Percentiles rank a stretch among this genome's conserved stretches.
These are phyloP conservation scores for Zapus hudsonius DNA, from an alignment of 2,113 vertebrate genomes.

Conservation along the genomic window DNA sequence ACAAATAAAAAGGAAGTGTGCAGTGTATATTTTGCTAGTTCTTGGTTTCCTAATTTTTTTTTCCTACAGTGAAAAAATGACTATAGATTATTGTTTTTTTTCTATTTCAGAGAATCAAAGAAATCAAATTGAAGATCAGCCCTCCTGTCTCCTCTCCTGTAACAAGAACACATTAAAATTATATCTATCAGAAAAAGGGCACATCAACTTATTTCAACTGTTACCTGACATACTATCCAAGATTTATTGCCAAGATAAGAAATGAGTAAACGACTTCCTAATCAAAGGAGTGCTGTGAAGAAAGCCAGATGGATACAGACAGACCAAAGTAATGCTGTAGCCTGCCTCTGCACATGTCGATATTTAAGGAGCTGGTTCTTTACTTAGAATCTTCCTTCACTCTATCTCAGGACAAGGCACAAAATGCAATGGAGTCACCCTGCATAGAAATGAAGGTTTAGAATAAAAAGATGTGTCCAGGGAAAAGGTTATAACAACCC, in stretches of 20 bases:
- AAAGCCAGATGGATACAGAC: neutral
- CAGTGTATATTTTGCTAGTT: neutral
- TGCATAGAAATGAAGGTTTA: neutral
- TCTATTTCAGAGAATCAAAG: neutral
- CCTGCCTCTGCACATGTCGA: neutral
- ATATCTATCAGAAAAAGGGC: neutral
- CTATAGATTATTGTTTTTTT: neutral
- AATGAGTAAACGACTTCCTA: neutral
- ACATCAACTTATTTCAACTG: neutral
- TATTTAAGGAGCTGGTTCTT: neutral
- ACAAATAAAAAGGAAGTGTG: too few relatives aligned
- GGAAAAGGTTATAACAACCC: slow-evolving; percentile 59
- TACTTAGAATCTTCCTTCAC: neutral
- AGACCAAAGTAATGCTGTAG: neutral
- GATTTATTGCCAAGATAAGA: neutral
- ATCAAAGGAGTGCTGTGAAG: rapidly evolving
- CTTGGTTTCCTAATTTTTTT: slow-evolving; percentile 7
- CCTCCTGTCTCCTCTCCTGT: neutral
- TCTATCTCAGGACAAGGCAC: rapidly evolving
- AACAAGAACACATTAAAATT: neutral
- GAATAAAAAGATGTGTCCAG: slow-evolving; percentile 71
- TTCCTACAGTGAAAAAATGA: neutral
- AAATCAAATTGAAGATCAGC: neutral
- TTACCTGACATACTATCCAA: neutral
- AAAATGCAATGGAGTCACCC: rapidly evolving